These are phyloP conservation scores for Melanotaenia maccullochi DNA, from an alignment of 2,797 vertebrate species.

Conservation along the genomic window DNA sequence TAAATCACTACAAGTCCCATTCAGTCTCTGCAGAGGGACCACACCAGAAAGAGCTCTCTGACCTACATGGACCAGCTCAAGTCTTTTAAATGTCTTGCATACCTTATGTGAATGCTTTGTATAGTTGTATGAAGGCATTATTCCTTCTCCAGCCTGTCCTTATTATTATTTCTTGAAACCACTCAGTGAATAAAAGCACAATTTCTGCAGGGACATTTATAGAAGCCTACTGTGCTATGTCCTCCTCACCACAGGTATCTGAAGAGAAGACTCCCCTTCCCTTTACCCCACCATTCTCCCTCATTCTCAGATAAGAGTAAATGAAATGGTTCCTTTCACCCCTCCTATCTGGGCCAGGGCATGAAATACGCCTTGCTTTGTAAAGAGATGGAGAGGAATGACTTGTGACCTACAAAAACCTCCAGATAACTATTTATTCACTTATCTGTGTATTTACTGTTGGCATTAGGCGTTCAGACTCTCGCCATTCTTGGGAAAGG, in stretches of 20 bases:
- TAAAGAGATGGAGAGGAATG: conserved; percentile 79
- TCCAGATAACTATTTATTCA: conserved; percentile 81
- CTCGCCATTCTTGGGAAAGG: conserved; percentile 63
- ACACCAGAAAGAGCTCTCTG: conserved; percentile 37
- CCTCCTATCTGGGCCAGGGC: conserved; percentile 78
- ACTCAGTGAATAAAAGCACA: conserved; percentile 62
- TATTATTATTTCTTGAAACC: conserved; percentile 70
- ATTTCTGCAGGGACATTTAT: conserved; percentile 61
- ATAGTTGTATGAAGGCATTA: conserved; percentile 52
- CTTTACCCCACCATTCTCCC: conserved; percentile 35
- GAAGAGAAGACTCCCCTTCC: conserved; percentile 52
- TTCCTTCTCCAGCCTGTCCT: conserved; percentile 40
- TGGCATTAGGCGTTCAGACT: conserved; percentile 69
- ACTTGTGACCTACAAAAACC: conserved; percentile 81
- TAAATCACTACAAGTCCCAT: not conserved
- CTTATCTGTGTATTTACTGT: conserved; percentile 82
- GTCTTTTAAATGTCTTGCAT: conserved; percentile 23
- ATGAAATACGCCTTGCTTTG: conserved; percentile 79
- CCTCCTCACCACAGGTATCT: conserved; percentile 71
- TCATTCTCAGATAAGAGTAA: conserved; percentile 78
- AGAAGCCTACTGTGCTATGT: conserved; percentile 54
- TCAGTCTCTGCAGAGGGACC: conserved; percentile 2
- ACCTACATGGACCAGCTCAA: conserved; percentile 66
- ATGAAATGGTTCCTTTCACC: conserved; percentile 81
- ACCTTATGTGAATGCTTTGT: conserved; percentile 45